Evolutionary conservation across 2,113 vertebrate species (phyloP).

Genomic region (Felis catus): DNA sequence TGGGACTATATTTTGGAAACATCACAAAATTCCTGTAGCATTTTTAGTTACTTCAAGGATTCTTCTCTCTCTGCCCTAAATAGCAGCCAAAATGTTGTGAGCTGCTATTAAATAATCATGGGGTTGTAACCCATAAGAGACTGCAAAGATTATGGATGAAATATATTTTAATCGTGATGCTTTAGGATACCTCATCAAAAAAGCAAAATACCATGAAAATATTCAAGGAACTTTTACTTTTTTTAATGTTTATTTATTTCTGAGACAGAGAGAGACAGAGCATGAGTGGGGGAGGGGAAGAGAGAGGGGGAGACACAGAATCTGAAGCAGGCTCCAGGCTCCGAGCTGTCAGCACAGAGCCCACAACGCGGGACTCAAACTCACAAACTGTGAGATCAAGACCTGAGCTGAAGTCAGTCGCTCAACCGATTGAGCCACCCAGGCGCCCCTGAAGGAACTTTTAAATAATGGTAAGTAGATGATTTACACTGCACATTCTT

Average conservation of each 20-base stretch:
- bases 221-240: not conserved
- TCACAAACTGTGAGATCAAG: too few relatives aligned
- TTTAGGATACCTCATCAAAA: constrained; percentile 34
- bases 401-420: too few relatives aligned
- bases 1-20: constrained; percentile 31
- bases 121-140: constrained; percentile 7
- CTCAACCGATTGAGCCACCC: too few relatives aligned
- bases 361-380: too few relatives aligned
- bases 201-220: constrained; percentile 49
- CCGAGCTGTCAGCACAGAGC: too few relatives aligned
- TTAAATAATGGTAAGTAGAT: constrained; percentile 44
- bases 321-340: too few relatives aligned
- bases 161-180: constrained; percentile 27
- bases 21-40: not conserved
- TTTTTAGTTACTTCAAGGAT: constrained; percentile 48
- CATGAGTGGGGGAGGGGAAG: too few relatives aligned
- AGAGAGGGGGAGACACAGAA: too few relatives aligned
- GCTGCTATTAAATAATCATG: constrained; percentile 44
- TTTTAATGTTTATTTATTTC: too few relatives aligned
- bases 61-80: constrained; percentile 43
- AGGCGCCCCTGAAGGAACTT: not conserved
- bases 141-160: constrained; percentile 44
- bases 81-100: constrained; percentile 17
- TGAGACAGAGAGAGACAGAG: too few relatives aligned
- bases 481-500: not conserved